Conservation (phyloP, 2,113 vertebrate species). For the Aphelocoma coerulescens region DNA sequence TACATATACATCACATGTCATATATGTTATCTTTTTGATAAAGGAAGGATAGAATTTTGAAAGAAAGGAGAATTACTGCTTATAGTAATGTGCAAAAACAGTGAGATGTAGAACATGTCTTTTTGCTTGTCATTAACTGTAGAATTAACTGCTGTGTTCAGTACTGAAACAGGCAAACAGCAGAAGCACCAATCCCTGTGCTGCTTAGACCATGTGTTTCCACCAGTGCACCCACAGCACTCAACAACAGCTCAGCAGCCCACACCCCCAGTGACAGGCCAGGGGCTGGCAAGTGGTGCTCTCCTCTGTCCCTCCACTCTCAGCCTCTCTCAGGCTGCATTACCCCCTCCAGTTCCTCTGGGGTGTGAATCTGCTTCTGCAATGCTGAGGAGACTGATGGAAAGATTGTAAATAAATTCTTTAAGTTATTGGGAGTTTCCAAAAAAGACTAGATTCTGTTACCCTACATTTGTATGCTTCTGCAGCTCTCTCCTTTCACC, state of each 20-base stretch:
- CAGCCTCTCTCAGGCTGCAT: neutral
- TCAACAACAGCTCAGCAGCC: neutral
- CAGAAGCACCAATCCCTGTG: neutral
- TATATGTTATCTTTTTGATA: neutral
- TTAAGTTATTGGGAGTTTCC: neutral
- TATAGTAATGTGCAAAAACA: neutral
- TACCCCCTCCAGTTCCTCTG: neutral
- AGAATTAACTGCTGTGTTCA: neutral
- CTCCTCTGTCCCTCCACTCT: neutral
- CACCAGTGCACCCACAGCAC: neutral
- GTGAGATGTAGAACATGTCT: neutral
- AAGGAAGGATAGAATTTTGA: neutral
- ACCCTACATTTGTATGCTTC: neutral
- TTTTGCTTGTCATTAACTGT: neutral
- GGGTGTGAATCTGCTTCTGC: neutral
- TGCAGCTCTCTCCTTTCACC: neutral
- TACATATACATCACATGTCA: neutral
- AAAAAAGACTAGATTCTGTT: neutral
- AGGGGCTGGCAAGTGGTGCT: neutral
- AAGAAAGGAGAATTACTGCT: neutral
- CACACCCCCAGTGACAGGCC: neutral
- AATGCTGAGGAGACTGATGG: neutral
- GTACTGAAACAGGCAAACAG: neutral
- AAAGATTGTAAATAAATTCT: neutral
- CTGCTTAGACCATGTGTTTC: rapidly evolving